phyloP scores from a whole-genome alignment of 2,113 vertebrate genomes.

The Chaenogobius annularis region DNA sequence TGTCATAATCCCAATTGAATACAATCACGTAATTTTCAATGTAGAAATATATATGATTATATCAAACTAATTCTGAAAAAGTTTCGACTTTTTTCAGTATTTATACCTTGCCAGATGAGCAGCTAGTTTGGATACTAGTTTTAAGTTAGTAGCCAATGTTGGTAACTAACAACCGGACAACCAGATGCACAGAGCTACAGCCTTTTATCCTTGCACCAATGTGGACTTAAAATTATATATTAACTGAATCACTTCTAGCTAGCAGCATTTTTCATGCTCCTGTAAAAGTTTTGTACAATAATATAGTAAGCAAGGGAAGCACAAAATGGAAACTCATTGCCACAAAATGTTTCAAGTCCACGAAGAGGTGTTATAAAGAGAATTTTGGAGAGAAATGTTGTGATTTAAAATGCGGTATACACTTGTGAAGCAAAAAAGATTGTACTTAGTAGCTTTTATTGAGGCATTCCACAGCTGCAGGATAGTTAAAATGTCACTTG shows the following conservation, averaged over 20 bases:
- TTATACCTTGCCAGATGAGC: too few relatives aligned
- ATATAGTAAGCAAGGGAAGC: not conserved
- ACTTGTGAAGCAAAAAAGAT: not conserved
- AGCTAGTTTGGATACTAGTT: not conserved
- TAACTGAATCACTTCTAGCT: not conserved
- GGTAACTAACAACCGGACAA: too few relatives aligned
- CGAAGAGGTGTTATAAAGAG: not conserved
- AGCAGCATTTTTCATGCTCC: not conserved
- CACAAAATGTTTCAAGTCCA: not conserved
- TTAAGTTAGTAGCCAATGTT: too few relatives aligned
- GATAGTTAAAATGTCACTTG: not conserved
- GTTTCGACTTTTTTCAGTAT: too few relatives aligned
- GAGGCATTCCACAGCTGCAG: not conserved
- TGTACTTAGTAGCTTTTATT: not conserved
- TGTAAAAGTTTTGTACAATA: not conserved
- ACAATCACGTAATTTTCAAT: too few relatives aligned
- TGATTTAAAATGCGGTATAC: not conserved
- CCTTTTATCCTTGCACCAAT: not conserved
- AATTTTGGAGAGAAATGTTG: not conserved
- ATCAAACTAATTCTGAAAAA: too few relatives aligned
- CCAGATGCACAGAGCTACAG: not conserved
- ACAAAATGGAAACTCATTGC: not conserved
- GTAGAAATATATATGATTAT: too few relatives aligned
- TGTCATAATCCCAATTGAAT: too few relatives aligned
- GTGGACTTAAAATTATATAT: not conserved